These are phyloP conservation scores for Malthinus flaveolus DNA, from an alignment of 2,888 invertebrate species.

Conservation along the genomic window DNA sequence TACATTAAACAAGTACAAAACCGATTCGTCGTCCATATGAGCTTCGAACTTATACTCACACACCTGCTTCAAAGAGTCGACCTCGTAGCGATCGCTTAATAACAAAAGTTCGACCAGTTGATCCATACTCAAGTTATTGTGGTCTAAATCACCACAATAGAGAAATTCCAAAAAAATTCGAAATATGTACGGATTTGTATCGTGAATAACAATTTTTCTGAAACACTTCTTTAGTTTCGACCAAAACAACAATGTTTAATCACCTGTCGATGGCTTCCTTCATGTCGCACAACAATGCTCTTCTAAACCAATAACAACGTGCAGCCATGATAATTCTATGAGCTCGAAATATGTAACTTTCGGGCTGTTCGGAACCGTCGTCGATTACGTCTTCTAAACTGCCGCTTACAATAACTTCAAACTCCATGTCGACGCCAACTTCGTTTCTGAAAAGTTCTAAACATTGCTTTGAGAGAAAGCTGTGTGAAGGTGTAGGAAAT, in stretches of 20 bases:
- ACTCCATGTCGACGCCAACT: slow-evolving; percentile 66
- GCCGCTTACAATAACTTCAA: slow-evolving; percentile 57
- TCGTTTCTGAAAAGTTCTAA: slow-evolving; percentile 60
- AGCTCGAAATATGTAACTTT: slow-evolving; percentile 56
- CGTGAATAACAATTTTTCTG: slow-evolving; percentile 69
- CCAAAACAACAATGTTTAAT: neutral
- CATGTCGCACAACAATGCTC: slow-evolving; percentile 71
- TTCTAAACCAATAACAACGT: slow-evolving; percentile 70
- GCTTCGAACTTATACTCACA: slow-evolving; percentile 65
- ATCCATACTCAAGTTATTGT: slow-evolving; percentile 52
- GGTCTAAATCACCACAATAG: slow-evolving; percentile 64
- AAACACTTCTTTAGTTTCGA: slow-evolving; percentile 5
- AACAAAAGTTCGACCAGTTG: slow-evolving; percentile 67
- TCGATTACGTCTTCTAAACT: slow-evolving; percentile 26
- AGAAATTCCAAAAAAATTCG: slow-evolving; percentile 65
- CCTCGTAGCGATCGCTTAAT: slow-evolving; percentile 64
- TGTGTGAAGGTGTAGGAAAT: slow-evolving; percentile 61
- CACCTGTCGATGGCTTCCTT: slow-evolving; percentile 70
- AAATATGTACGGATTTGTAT: slow-evolving; percentile 66
- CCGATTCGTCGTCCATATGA: slow-evolving; percentile 66
- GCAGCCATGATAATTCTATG: slow-evolving; percentile 70
- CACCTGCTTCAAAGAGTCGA: slow-evolving; percentile 65
- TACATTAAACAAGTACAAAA: slow-evolving; percentile 65
- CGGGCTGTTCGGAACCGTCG: slow-evolving; percentile 36
- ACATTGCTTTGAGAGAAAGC: slow-evolving; percentile 62